Percentiles rank a stretch among this genome's conserved stretches.
Evolutionary conservation across 2,797 vertebrate species (phyloP).

Genomic region (Macrochelys suwanniensis): DNA sequence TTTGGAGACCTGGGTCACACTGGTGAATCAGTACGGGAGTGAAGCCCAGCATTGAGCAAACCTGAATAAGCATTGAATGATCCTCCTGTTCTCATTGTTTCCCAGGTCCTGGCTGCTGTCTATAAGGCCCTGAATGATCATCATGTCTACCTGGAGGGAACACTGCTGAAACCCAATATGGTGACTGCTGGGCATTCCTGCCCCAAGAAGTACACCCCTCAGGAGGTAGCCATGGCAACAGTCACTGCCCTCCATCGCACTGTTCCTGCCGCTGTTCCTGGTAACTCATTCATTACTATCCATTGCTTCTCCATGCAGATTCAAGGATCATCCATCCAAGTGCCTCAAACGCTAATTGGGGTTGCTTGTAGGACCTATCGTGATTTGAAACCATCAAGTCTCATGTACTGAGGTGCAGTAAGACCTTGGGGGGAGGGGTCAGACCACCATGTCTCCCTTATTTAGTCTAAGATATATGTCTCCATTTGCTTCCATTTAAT

Average conservation of each 20-base stretch:
- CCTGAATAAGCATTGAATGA: not conserved
- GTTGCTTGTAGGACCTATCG: not conserved
- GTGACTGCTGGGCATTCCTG: slow-evolving; percentile 94
- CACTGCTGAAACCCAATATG: slow-evolving; percentile 98
- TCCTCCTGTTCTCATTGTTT: not conserved
- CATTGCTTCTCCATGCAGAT: too few relatives aligned
- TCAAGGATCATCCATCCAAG: not conserved
- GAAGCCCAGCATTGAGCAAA: not conserved
- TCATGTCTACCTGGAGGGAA: slow-evolving; percentile 97
- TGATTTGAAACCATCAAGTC: not conserved
- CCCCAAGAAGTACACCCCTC: slow-evolving; percentile 91
- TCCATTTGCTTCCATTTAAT: not conserved
- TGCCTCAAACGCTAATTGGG: not conserved
- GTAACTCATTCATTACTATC: slow-evolving; percentile 75
- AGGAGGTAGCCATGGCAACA: slow-evolving; percentile 94
- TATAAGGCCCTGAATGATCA: slow-evolving; percentile 97
- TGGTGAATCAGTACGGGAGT: not conserved
- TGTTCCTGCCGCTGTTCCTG: slow-evolving; percentile 94
- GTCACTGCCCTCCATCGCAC: slow-evolving; percentile 93
- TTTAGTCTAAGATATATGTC: not conserved
- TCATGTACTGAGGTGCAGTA: not conserved
- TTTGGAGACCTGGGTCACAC: not conserved
- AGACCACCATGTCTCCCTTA: not conserved
- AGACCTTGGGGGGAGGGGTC: not conserved
- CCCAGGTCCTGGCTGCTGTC: slow-evolving; percentile 93